These are phyloP conservation scores for Zalophus californianus DNA, from an alignment of 2,797 vertebrate genomes.

Conservation along the genomic window DNA sequence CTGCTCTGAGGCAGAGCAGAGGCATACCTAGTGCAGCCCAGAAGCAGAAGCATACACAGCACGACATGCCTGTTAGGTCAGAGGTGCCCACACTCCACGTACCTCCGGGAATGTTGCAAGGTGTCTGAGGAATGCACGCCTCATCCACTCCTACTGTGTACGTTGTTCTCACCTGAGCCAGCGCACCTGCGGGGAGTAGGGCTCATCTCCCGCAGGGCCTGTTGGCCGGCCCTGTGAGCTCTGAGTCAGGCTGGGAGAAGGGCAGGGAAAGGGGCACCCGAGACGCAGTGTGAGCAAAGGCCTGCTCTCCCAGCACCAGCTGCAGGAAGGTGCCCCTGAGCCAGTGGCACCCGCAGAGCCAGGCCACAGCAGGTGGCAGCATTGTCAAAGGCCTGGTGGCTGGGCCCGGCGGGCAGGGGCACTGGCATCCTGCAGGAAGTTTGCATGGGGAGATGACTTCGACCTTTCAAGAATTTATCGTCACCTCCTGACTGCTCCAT, in stretches of 20 bases:
- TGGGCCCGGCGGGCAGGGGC: conserved; percentile 72
- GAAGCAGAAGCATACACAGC: fast-evolving
- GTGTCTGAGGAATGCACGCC: not conserved
- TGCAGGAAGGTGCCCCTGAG: fast-evolving
- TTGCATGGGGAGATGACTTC: conserved; percentile 87
- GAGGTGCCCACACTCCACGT: fast-evolving
- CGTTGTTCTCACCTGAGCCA: not conserved
- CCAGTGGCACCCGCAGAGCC: fast-evolving
- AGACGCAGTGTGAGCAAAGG: not conserved
- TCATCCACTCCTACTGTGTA: fast-evolving
- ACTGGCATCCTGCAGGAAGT: conserved; percentile 80
- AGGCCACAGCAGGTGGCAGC: conserved; percentile 95
- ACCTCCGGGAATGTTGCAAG: not conserved
- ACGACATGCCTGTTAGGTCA: fast-evolving
- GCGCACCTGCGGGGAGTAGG: fast-evolving
- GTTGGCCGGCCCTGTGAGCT: fast-evolving
- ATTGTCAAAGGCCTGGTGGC: conserved; percentile 90
- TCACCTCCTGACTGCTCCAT: conserved; percentile 87
- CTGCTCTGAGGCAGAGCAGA: not conserved
- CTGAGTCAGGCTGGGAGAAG: fast-evolving
- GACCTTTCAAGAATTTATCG: conserved; percentile 92
- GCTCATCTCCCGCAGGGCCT: fast-evolving
- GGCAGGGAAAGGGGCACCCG: fast-evolving
- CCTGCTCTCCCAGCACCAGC: not conserved
- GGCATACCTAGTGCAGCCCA: fast-evolving